A percentile compares a stretch with the other conserved stretches of the same genome.
Conservation (phyloP, 1,140 invertebrate genomes). For the Caenorhabditis briggsae region DNA sequence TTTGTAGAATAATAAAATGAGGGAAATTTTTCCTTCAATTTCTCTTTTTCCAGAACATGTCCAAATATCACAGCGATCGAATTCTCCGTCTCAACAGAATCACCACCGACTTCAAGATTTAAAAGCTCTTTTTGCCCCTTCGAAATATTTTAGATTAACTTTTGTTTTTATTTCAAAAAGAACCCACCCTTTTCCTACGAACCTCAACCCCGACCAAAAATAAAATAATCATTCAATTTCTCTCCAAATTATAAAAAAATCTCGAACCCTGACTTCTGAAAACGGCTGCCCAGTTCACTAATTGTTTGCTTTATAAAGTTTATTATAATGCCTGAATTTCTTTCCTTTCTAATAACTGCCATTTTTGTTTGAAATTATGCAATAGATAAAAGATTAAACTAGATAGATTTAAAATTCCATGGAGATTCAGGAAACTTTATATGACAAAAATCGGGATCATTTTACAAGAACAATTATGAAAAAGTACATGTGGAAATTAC, state of each 20-base stretch:
- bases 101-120: conserved; percentile 7
- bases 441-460: no score
- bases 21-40: neutral
- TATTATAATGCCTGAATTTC: neutral
- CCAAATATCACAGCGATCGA: conserved; percentile 59
- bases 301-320: neutral
- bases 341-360: conserved; percentile 25
- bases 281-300: conserved; percentile 42
- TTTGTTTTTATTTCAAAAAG: neutral
- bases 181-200: neutral
- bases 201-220: neutral
- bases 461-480: neutral
- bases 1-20: neutral
- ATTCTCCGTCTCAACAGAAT: conserved; percentile 54
- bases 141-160: neutral
- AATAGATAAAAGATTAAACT: no score
- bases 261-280: conserved; percentile 25
- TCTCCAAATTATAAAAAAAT: neutral
- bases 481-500: neutral
- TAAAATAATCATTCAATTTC: neutral
- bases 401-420: no score
- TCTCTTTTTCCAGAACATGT: conserved; percentile 58
- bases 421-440: no score
- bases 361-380: conserved; percentile 22
- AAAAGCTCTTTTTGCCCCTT: neutral